Conservation (phyloP, 2,113 vertebrate species). For the Telmatochromis brachygnathus region DNA sequence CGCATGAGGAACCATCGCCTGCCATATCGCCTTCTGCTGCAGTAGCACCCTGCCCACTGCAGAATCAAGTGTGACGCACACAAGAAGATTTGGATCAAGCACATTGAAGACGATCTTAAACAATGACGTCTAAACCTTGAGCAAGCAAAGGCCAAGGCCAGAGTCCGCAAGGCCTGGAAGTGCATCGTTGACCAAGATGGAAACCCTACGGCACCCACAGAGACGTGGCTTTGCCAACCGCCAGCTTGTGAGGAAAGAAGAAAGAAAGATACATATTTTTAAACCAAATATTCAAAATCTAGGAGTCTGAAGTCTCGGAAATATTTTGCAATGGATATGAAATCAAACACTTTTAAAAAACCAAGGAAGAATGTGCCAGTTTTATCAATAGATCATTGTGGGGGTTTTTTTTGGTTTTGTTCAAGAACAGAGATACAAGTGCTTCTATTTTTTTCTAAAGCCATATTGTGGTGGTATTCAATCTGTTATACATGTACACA, state of each 20-base stretch:
- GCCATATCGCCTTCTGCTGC: not conserved
- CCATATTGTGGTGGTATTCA: not conserved
- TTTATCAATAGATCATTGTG: not conserved
- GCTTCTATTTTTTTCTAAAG: not conserved
- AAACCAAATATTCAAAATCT: not conserved
- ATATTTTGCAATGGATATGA: not conserved
- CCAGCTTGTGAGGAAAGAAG: not conserved
- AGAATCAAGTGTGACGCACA: not conserved
- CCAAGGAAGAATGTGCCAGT: not conserved
- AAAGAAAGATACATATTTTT: not conserved
- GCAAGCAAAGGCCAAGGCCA: not conserved
- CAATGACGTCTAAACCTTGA: not conserved
- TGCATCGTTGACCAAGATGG: not conserved
- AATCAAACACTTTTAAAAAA: not conserved
- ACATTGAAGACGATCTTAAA: not conserved
- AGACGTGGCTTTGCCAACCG: not conserved
- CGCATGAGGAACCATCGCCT: not conserved
- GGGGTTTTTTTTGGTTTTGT: rapidly evolving
- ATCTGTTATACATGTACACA: not conserved
- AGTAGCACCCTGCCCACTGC: not conserved
- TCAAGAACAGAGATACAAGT: not conserved
- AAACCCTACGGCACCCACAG: not conserved
- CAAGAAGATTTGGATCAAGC: not conserved
- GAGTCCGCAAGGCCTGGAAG: not conserved
- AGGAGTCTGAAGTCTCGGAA: not conserved